phyloP scores from a whole-genome alignment of 1,140 invertebrate genomes.

The Phortica variegata region DNA sequence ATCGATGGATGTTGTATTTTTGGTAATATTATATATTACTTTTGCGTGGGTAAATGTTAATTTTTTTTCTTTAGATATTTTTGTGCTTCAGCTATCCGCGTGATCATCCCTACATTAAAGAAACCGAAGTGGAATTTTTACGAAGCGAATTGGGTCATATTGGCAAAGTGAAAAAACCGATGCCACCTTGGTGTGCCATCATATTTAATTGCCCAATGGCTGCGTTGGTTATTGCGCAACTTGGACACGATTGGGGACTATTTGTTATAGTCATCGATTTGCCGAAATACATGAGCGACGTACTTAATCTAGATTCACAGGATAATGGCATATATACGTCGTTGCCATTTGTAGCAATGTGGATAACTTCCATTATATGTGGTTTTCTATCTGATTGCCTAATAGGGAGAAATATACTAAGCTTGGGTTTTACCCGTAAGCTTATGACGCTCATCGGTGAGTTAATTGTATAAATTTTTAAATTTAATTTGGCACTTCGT shows the following conservation, averaged over 20 bases:
- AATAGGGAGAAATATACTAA: conserved; percentile 13
- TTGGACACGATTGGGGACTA: conserved; percentile 80
- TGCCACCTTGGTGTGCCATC: conserved; percentile 62
- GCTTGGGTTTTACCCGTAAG: conserved; percentile 12
- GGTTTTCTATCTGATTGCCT: conserved; percentile 26
- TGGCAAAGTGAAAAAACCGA: conserved; percentile 1
- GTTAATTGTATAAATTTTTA: no score
- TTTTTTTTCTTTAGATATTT: conserved; percentile 23
- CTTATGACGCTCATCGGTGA: conserved; percentile 20
- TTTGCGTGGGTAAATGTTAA: not conserved
- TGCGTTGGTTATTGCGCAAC: conserved; percentile 65
- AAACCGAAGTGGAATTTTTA: conserved; percentile 68
- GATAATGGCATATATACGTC: conserved; percentile 29
- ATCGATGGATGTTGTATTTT: no score
- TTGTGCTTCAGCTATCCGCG: conserved; percentile 64
- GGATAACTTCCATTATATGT: conserved; percentile 14
- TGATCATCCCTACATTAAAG: conserved; percentile 69
- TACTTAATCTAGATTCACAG: conserved; percentile 21
- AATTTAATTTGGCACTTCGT: no score
- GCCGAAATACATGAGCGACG: conserved; percentile 59
- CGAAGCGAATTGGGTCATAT: conserved; percentile 29
- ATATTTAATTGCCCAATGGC: conserved; percentile 64
- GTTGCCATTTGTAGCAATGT: conserved; percentile 35
- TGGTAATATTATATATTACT: no score
- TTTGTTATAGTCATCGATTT: conserved; percentile 86